Conservation (phyloP, 2,797 vertebrate species). For the Coracias cyanogaster region DNA sequence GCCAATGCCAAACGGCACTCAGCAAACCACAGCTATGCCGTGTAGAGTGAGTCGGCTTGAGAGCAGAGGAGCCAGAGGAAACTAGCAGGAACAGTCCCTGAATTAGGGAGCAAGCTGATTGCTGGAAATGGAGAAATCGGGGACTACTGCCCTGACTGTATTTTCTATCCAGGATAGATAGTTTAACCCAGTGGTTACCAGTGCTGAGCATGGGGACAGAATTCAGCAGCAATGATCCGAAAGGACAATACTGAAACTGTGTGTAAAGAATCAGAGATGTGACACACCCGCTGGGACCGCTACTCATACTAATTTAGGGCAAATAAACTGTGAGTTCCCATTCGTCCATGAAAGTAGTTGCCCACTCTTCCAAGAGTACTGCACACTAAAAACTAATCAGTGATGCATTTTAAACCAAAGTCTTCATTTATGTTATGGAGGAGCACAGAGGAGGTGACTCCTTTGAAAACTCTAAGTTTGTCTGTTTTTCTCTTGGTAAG, state of each 20-base stretch:
- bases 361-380: neutral
- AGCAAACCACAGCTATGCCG: neutral
- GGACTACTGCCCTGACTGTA: neutral
- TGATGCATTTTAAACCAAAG: neutral
- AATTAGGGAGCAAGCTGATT: neutral
- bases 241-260: neutral
- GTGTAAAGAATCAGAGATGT: neutral
- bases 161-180: neutral
- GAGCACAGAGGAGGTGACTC: neutral
- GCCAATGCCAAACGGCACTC: rapidly evolving
- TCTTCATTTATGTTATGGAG: neutral
- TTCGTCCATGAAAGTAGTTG: neutral
- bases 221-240: neutral
- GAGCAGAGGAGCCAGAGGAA: neutral
- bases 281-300: neutral
- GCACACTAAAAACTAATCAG: neutral
- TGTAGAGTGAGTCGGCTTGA: rapidly evolving
- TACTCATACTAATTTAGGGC: neutral
- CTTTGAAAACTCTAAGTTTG: neutral
- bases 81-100: neutral
- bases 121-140: neutral
- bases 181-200: neutral
- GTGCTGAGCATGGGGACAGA: neutral
- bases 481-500: neutral
- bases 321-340: neutral